Conservation (phyloP, 30 jellyfish, hydroid and myxozoan species). For the Pelagia noctiluca region DNA sequence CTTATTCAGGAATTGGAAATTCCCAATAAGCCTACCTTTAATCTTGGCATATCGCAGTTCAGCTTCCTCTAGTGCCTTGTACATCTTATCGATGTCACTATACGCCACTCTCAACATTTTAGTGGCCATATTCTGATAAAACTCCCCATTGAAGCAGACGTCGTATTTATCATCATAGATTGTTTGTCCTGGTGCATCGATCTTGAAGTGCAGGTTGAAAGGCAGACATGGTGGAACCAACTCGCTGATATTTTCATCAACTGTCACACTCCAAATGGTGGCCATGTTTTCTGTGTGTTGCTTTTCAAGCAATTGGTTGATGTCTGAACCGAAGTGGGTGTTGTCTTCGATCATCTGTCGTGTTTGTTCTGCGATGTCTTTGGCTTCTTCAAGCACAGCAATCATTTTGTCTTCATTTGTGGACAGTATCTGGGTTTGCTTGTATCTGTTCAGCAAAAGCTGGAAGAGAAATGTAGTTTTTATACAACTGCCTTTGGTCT, state of each 20-base stretch:
- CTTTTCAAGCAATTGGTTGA: slow-evolving; percentile 10
- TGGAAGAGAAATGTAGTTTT: not conserved
- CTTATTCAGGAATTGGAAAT: no score
- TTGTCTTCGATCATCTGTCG: slow-evolving; percentile 5
- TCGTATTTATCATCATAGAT: slow-evolving; percentile 1
- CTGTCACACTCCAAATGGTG: not conserved
- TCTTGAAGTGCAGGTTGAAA: slow-evolving; percentile 19
- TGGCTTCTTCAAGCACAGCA: slow-evolving; percentile 22
- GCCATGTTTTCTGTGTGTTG: slow-evolving; percentile 9
- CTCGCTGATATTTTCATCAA: not conserved
- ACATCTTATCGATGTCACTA: slow-evolving; percentile 7
- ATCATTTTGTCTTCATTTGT: not conserved
- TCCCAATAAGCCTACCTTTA: no score
- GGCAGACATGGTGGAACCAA: slow-evolving; percentile 46
- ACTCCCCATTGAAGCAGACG: slow-evolving; percentile 58
- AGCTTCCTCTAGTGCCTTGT: slow-evolving; percentile 30
- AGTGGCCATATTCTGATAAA: slow-evolving; percentile 28
- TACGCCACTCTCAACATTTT: slow-evolving; percentile 14
- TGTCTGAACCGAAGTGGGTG: slow-evolving; percentile 1
- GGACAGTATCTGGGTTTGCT: slow-evolving; percentile 2
- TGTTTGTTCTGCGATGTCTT: slow-evolving; percentile 14
- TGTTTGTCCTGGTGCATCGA: slow-evolving; percentile 1
- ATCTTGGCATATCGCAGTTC: not conserved
- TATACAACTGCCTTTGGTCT: no score
- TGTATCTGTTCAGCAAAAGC: slow-evolving; percentile 43